Conservation (phyloP, 2,797 vertebrate species). For the Nasua narica region DNA sequence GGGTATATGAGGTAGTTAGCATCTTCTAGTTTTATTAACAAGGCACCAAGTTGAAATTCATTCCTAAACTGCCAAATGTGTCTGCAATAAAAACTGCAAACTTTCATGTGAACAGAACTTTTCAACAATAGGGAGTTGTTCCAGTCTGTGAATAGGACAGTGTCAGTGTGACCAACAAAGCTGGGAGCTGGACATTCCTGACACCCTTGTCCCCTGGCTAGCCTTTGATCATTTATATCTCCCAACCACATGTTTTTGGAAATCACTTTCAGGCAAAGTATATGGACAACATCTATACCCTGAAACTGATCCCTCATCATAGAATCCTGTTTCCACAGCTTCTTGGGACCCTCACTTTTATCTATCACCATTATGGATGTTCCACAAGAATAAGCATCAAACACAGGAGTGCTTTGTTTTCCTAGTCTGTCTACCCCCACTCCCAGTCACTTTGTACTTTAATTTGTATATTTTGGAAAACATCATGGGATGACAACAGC, state of each 20-base stretch:
- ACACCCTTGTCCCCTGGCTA: constrained; percentile 72
- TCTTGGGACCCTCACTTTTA: not conserved
- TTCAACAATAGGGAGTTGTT: constrained; percentile 84
- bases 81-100: constrained; percentile 83
- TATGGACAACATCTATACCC: not conserved
- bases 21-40: constrained; percentile 71
- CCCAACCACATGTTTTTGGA: constrained; percentile 20
- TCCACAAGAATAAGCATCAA: not conserved
- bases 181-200: constrained; percentile 82
- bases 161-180: constrained; percentile 77
- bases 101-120: constrained; percentile 74
- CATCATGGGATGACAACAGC: not conserved
- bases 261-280: not conserved
- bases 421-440: not conserved
- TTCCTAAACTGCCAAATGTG: constrained; percentile 81
- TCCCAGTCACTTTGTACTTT: not conserved
- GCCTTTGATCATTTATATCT: constrained; percentile 29
- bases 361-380: not conserved
- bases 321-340: not conserved
- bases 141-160: constrained; percentile 80
- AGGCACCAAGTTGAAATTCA: constrained; percentile 75
- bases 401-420: constrained; percentile 56
- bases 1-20: not conserved
- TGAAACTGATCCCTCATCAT: not conserved
- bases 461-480: constrained; percentile 1